Base-by-base conservation (phyloP, 2,113 vertebrate species). In the Enhydra lutris region DNA sequence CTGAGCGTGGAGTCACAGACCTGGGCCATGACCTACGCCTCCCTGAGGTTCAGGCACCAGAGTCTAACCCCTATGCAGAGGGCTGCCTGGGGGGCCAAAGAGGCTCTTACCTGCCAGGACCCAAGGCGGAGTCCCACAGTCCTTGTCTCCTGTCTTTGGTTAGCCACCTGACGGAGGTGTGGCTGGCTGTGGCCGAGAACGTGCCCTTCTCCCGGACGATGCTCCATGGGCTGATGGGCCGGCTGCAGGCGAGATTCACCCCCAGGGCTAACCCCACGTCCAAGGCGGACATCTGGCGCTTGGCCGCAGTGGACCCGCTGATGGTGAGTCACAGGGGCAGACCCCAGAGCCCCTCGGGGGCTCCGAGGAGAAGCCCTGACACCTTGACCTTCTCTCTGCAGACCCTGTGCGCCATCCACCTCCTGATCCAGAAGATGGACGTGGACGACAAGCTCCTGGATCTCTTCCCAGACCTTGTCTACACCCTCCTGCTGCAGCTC, bases 161-260 rank as follows among this genome's bases (percentile, higher is more conserved):
- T 23, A 97, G 97, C 80, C 97, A 97, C 57, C 96, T 98, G 96
- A 89, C 2, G 0, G 95, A 98, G 65, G 94, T 98, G 94, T 98
- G 98, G 97, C 92, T 96, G 84, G 91, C 97, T 0, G 94, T 97
- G 95, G 96, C 96, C 0, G 88, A 98, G 85, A 98, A 97, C 0
- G 6, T 65, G 36, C 45, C 97, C 65, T 97, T 97, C 0, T 84
- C 97, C 3, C n/a, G 65, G 65, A 92, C 34, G 29, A 87, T 98
- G 96, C 97, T 98, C 7, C 52, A 7, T 0, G 89, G 92, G 1
- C 67, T 98, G 84, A 92, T 98, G 96, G 95, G 96, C 81, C 90
- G 92, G 57, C 90, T 98, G 69, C 97, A 98, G 78, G 26, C 18
- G 0, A 15, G 81, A 45, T 94, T 97, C 76, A 82, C 24, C 0